Percentiles rank a stretch among this genome's conserved stretches.
phyloP scores from a whole-genome alignment of 2,888 invertebrate genomes.

The Rhorus exstirpatorius region DNA sequence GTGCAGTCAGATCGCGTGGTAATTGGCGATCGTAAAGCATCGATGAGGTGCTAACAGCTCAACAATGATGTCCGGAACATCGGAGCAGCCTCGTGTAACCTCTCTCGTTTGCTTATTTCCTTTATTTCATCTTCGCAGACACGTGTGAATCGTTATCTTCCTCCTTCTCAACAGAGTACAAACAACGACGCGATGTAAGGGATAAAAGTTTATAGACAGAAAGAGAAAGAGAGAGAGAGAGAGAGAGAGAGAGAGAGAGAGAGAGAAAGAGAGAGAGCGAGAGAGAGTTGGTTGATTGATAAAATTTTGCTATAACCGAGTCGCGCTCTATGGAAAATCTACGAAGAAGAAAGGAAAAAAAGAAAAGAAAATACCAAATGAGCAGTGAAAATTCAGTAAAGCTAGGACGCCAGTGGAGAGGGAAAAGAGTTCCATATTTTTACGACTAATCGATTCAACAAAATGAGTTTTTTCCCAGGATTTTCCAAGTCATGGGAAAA shows the following conservation, averaged over 20 bases:
- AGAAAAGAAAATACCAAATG: too few species aligned
- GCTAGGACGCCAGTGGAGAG: too few species aligned
- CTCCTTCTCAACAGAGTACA: conserved; percentile 13
- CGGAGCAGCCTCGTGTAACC: conserved; percentile 4
- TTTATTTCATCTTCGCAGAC: background rate
- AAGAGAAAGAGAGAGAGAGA: background rate
- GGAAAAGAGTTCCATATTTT: too few species aligned
- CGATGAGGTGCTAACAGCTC: conserved; percentile 79
- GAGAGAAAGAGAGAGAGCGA: background rate
- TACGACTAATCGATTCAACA: too few species aligned
- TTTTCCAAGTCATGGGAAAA: too few species aligned
- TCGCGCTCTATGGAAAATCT: too few species aligned
- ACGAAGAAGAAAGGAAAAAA: too few species aligned
- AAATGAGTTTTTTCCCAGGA: too few species aligned
- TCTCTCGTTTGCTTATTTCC: background rate
- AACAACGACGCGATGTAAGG: background rate
- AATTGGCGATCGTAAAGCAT: conserved; percentile 83
- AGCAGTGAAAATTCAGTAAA: too few species aligned
- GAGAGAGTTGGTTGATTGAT: background rate
- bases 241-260: background rate
- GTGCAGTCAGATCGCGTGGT: conserved; percentile 70
- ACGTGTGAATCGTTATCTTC: conserved; percentile 8
- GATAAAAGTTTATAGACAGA: background rate
- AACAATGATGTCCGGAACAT: conserved; percentile 65
- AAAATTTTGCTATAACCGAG: background rate